A percentile compares a stretch with the other conserved stretches of the same genome.
These are phyloP conservation scores for Lampropteryx suffumata DNA, from an alignment of 2,888 invertebrate genomes.

Conservation along the genomic window DNA sequence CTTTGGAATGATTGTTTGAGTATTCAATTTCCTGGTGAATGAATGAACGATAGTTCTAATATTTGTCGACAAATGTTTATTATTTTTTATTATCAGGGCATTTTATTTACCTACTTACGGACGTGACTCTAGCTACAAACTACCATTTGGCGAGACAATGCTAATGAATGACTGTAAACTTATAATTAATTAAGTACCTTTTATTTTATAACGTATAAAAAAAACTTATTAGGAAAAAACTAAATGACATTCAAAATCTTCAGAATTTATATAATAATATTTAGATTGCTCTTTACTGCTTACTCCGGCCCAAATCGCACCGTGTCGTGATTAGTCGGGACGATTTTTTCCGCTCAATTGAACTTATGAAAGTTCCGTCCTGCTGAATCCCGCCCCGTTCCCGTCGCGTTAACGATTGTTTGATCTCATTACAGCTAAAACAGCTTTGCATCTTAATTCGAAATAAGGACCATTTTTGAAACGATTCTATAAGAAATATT, in stretches of 20 bases:
- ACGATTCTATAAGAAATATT: too few species aligned
- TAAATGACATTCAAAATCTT: too few species aligned
- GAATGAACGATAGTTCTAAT: background rate
- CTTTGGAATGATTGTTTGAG: background rate
- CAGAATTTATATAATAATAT: background rate
- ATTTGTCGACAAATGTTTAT: background rate
- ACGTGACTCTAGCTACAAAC: too few species aligned
- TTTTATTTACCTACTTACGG: too few species aligned
- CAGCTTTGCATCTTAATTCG: constrained; percentile 32
- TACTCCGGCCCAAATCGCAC: constrained; percentile 44
- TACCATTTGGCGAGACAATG: too few species aligned
- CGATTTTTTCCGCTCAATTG: constrained; percentile 76
- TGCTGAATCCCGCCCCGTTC: constrained; percentile 32
- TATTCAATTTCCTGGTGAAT: background rate
- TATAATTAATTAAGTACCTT: too few species aligned
- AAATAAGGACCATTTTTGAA: constrained; percentile 9
- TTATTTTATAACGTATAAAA: too few species aligned
- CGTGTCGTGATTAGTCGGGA: constrained; percentile 69
- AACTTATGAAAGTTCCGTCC: constrained; percentile 69
- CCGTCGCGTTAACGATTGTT: constrained; percentile 67
- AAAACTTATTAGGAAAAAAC: too few species aligned
- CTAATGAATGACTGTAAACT: too few species aligned
- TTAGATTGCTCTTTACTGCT: constrained; percentile 37
- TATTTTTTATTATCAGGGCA: background rate
- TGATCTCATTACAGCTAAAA: constrained; percentile 64